Evolutionary conservation across 2,888 invertebrate genomes (phyloP), one percentile per base, ranked within the genome.

Genomic region (Brachylomia viminalis): DNA sequence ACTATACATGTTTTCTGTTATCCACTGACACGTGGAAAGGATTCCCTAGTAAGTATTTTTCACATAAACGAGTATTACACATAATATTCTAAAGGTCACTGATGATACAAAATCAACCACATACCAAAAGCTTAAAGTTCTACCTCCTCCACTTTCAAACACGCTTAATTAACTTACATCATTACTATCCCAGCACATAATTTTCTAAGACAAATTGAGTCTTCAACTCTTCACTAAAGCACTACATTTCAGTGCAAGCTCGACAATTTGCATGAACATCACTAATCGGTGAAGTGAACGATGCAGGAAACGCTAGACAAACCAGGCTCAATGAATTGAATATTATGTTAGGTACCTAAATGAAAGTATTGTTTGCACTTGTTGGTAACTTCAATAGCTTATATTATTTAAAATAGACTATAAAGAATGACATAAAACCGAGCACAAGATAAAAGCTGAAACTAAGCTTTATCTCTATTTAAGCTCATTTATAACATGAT

Each of bases 271-370:
- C 85, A 88, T 88, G 83, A 85, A 84, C 87, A 87, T 85, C 82
- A 82, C 84, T 89, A 88, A 89, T 88, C 80, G 84, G 77, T 72
- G 82, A 83, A 86, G 85, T 88, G 91, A 91, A 90, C 91, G 88
- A 89, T 91, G 88, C 93, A 93, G 94, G 94, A 95, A 95, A 93
- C 89, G 91, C 88, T 92, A 87, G 89, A 90, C 92, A 94, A 95
- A 95, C 95, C 95, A 94, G 93, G 89, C 91, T 91, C 92, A 93
- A 93, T 91, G 91, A 93, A 94, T 93, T 92, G 93, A n/a, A 13
- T 1, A n/a, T n/a, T n/a, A n/a, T n/a, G n/a, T n/a, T 27, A 49
- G 2, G 49, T 2, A 49, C 2, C n/a, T n/a, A n/a, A n/a, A 49
- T 56, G 4, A 67, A 52, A 17, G 23, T n/a, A n/a, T 67, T 54